Evolutionary conservation across 2,113 vertebrate genomes (phyloP).

Genomic region (Ictalurus punctatus): DNA sequence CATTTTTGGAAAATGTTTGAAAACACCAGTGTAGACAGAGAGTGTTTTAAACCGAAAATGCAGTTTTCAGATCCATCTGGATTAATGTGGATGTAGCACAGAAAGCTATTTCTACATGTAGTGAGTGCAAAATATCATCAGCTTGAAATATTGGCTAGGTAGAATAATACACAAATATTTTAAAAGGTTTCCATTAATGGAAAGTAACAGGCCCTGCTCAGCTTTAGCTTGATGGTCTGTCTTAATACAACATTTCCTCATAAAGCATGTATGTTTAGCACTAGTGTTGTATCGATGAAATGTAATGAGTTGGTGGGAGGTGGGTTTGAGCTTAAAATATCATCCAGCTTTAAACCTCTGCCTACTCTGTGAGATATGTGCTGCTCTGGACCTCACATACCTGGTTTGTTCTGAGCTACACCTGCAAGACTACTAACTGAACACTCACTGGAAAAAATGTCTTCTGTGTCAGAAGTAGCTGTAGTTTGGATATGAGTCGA

Average conservation of each 20-base stretch:
- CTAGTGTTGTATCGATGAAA: neutral
- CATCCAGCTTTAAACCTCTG: neutral
- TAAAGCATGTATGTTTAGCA: neutral
- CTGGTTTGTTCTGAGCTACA: neutral
- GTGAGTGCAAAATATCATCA: neutral
- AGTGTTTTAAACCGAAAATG: no score
- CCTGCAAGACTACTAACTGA: conserved; percentile 3
- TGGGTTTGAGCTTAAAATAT: neutral
- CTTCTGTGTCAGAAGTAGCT: neutral
- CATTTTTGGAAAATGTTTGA: no score
- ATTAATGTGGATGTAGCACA: neutral
- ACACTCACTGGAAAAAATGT: conserved; percentile 12
- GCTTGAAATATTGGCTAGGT: neutral
- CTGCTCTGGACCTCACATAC: neutral
- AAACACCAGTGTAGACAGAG: no score
- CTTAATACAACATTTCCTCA: neutral
- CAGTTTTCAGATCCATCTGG: no score
- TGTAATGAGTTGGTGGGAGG: neutral
- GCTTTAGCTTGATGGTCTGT: neutral
- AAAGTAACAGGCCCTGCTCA: neutral
- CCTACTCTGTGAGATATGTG: neutral
- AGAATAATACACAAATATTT: neutral
- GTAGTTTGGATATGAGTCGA: neutral
- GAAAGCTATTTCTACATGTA: neutral
- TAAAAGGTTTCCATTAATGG: neutral